Base-by-base conservation (phyloP, 2,888 invertebrate species). In the Drosophila aldrichi region DNA sequence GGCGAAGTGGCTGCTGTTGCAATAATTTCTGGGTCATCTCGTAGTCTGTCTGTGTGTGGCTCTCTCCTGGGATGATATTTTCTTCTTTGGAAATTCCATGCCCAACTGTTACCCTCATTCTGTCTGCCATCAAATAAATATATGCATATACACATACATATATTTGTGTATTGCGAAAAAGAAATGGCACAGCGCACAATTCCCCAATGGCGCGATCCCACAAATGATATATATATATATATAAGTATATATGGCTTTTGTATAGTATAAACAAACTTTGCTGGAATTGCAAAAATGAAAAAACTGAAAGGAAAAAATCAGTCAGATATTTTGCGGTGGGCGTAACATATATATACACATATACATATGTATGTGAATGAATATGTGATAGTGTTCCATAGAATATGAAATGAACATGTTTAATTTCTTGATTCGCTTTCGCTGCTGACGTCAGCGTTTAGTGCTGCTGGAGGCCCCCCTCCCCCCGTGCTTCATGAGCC, bases 371-470 rank as follows among this genome's bases (percentile, higher is more conserved):
- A n/a, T 8, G 6, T 38, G 20, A 2, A 22, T 38, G 54, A 2
- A 38, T 54, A n/a, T 54, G 12, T 25, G 49, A 32, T 75, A 71
- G 67, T 82, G 67, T 82, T 85, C 79, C 72, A 82, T 70, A 81
- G 61, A 60, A 62, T 58, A 65, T 55, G 62, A 61, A 64, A 74
- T 74, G 74, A 65, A 74, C 55, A 78, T 78, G 74, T 46, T 77
- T 56, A 48, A 61, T 38, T 59, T 63, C 38, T 58, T 36, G 55
- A 62, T 51, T 34, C 61, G 70, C 55, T 70, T 67, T 72, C 55
- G 67, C 44, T 63, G 79, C 57, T 77, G 79, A 77, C 77, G 77
- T 77, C 77, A 77, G 70, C 60, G 12, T 32, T 20, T 43, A 64
- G 77, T 54, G 34, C 32, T 44, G 34, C 18, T 18, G n/a, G 16